phyloP scores from a whole-genome alignment of 2,113 vertebrate genomes.

The Himantopus leucocephalus region DNA sequence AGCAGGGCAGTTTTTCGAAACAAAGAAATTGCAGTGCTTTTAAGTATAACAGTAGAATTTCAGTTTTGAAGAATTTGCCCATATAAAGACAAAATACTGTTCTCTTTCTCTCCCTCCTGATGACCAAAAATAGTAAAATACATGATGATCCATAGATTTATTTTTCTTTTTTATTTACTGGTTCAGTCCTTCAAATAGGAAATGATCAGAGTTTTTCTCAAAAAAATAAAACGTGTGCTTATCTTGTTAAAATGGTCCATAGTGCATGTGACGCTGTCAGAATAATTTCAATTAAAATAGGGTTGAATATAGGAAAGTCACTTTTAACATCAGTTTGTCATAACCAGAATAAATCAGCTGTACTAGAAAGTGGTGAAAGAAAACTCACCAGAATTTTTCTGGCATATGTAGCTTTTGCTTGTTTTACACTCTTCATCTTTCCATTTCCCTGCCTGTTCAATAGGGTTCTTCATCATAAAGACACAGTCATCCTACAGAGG shows the following conservation, averaged over 20 bases:
- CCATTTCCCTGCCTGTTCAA: slow-evolving; percentile 77
- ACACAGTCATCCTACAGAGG: slow-evolving; percentile 78
- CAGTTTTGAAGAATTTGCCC: not conserved
- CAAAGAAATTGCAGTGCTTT: not conserved
- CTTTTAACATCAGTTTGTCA: not conserved
- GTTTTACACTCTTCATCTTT: slow-evolving; percentile 79
- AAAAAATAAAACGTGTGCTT: not conserved
- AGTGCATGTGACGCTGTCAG: not conserved
- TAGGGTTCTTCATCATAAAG: slow-evolving; percentile 60
- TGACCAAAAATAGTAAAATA: not conserved
- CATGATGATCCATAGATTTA: not conserved
- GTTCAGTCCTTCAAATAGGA: not conserved
- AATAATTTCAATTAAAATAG: not conserved
- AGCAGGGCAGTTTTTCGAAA: not conserved
- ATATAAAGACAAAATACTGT: not conserved
- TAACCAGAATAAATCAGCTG: not conserved
- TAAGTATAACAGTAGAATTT: not conserved
- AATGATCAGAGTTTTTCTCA: not conserved
- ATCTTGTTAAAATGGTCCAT: not conserved
- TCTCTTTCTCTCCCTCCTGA: not conserved
- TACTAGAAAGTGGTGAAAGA: not conserved
- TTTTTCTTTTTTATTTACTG: not conserved
- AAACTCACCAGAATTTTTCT: slow-evolving; percentile 79
- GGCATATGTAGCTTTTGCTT: slow-evolving; percentile 81
- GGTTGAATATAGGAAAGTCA: not conserved